Evolutionary conservation across 2,113 vertebrate genomes (phyloP).

Genomic region (Toxotes chatareus): DNA sequence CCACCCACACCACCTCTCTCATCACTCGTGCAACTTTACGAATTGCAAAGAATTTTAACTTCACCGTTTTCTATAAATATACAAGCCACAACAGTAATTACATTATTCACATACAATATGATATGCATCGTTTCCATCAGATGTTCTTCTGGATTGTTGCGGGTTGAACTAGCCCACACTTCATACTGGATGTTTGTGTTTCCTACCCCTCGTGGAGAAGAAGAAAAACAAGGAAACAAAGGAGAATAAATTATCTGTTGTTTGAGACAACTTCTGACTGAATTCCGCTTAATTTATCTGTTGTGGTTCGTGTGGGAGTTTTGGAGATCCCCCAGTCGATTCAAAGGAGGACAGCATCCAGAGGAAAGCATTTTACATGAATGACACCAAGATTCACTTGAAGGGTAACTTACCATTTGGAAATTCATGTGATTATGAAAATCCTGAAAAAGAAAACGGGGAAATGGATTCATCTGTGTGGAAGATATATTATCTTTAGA

Average conservation of each 20-base stretch:
- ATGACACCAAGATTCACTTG: constrained; percentile 32
- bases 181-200: constrained; percentile 55
- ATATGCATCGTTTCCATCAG: constrained; percentile 30
- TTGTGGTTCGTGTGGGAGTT: constrained; percentile 54
- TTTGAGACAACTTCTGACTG: constrained; percentile 56
- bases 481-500: constrained; percentile 20
- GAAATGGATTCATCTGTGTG: constrained; percentile 24
- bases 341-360: constrained; percentile 53
- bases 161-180: constrained; percentile 42
- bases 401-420: constrained; percentile 44
- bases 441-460: constrained; percentile 36
- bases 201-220: constrained; percentile 38
- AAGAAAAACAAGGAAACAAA: constrained; percentile 55
- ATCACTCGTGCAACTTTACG: background rate
- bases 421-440: constrained; percentile 45
- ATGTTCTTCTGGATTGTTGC: constrained; percentile 15
- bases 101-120: constrained; percentile 5
- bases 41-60: constrained; percentile 11
- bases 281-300: constrained; percentile 65
- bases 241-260: constrained; percentile 61
- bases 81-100: background rate
- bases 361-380: constrained; percentile 49
- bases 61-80: background rate
- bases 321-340: constrained; percentile 40
- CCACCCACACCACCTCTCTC: constrained; percentile 33